Evolutionary conservation across 2,797 vertebrate species (phyloP), one percentile per base, ranked within the genome.

Genomic region (Thamnophis elegans): DNA sequence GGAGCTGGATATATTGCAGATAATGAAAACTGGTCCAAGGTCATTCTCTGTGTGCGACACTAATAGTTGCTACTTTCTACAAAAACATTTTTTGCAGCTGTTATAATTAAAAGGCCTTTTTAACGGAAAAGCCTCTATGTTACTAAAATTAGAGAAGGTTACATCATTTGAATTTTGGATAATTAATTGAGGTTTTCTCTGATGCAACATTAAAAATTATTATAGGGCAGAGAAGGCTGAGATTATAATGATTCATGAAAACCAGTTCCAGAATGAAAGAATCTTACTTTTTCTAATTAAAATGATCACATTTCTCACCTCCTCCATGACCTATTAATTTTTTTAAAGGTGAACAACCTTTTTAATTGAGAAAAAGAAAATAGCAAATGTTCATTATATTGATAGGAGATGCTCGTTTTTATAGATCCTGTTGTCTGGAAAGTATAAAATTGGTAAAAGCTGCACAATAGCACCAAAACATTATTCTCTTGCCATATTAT

Each of bases 341-440:
- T 59, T 59, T 89, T 82, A 32, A 47, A 89, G 59, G 55, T n/a
- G 13, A 92, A 73, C 11, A 78, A 47, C 12, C 89, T 65, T 53
- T 73, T 42, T 47, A 16, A 32, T 20, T 87, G n/a, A 14, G 56
- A 51, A 87, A 87, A 90, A 53, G 62, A 85, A 73, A 65, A 55
- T 55, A 92, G 60, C 36, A 90, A 90, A 73, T 90, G 18, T 59
- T 60, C 55, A n/a, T 36, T 32, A 25, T 62, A 51, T 78, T 88
- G 85, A 95, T 91, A 28, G 14, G 73, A 95, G 93, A 90, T 86
- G 54, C 1, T 16, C 87, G n/a, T 4, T 59, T 32, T 93, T 95
- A 93, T 94, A 88, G 32, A 20, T 26, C 7, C 25, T 89, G 60
- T 59, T 60, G 42, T 82, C 20, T 47, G 78, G 36, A 42, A 78